A percentile compares a stretch with the other conserved stretches of the same genome.
phyloP scores from a whole-genome alignment of 2,113 vertebrate species.

The Diadophis punctatus region DNA sequence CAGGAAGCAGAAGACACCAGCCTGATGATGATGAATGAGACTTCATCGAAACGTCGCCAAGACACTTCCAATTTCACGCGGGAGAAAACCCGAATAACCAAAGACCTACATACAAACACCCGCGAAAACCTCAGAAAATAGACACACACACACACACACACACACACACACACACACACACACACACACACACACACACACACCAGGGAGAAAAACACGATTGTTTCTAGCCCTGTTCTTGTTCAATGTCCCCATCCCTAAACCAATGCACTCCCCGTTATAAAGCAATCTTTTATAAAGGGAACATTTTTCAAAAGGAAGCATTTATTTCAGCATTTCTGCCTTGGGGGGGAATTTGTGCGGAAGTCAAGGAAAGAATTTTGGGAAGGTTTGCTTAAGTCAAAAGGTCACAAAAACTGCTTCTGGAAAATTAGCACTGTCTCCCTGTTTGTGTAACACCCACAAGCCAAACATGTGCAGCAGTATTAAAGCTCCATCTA shows the following conservation, averaged over 20 bases:
- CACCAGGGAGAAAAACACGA: too few species aligned
- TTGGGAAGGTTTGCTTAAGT: neutral
- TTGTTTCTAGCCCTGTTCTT: neutral
- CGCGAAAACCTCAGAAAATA: too few species aligned
- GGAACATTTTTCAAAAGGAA: neutral
- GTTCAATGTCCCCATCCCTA: neutral
- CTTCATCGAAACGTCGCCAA: too few species aligned
- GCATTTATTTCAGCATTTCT: neutral
- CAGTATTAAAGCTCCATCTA: constrained; percentile 59
- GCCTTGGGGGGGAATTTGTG: constrained; percentile 1
- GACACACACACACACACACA: too few species aligned
- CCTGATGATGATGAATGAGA: too few species aligned
- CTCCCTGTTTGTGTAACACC: neutral
- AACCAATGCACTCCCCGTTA: neutral
- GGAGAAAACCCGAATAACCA: too few species aligned
- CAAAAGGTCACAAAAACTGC: neutral
- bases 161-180: too few species aligned
- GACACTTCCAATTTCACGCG: too few species aligned
- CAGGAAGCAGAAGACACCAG: too few species aligned
- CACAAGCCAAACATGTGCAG: neutral
- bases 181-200: too few species aligned
- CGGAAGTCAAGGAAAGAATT: neutral
- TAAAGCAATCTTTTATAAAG: neutral
- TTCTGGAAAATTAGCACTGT: neutral
- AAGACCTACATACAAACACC: too few species aligned